phyloP scores from a whole-genome alignment of 2,113 vertebrate genomes.

The Microcebus griseorufus region DNA sequence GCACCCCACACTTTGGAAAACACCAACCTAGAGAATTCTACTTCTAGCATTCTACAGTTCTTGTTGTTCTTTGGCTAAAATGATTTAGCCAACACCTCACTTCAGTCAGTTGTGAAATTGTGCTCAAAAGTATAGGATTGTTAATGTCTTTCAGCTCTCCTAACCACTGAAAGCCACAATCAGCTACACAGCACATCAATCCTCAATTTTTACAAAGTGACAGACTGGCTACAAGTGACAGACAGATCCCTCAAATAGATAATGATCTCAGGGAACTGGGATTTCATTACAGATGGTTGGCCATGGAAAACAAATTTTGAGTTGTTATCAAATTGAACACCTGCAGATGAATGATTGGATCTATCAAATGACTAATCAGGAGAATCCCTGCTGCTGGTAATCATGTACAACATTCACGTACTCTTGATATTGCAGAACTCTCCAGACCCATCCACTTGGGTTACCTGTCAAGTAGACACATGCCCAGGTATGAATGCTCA shows the following conservation, averaged over 20 bases:
- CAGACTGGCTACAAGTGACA: constrained; percentile 34
- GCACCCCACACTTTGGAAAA: background rate
- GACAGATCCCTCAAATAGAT: constrained; percentile 16
- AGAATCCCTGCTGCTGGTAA: constrained; percentile 4
- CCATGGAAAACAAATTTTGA: constrained; percentile 53
- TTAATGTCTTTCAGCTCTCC: constrained; percentile 27
- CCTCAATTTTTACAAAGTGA: constrained; percentile 29
- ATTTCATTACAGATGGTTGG: constrained; percentile 50
- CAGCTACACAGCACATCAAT: background rate
- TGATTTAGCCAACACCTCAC: background rate
- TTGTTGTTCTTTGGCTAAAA: background rate
- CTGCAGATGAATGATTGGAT: constrained; percentile 43
- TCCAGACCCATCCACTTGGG: background rate
- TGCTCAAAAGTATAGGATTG: background rate
- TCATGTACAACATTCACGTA: background rate
- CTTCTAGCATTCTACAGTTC: background rate
- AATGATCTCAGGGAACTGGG: constrained; percentile 55
- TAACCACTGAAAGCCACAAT: background rate
- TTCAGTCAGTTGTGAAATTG: background rate
- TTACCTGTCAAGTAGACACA: background rate
- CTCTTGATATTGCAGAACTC: background rate
- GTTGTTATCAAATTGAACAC: constrained; percentile 60
- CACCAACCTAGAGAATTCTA: background rate
- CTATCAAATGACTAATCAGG: constrained; percentile 53
- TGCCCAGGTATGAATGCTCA: background rate